A percentile compares a stretch with the other conserved stretches of the same genome.
phyloP scores from a whole-genome alignment of 2,113 vertebrate genomes.

The Tor tambroides region DNA sequence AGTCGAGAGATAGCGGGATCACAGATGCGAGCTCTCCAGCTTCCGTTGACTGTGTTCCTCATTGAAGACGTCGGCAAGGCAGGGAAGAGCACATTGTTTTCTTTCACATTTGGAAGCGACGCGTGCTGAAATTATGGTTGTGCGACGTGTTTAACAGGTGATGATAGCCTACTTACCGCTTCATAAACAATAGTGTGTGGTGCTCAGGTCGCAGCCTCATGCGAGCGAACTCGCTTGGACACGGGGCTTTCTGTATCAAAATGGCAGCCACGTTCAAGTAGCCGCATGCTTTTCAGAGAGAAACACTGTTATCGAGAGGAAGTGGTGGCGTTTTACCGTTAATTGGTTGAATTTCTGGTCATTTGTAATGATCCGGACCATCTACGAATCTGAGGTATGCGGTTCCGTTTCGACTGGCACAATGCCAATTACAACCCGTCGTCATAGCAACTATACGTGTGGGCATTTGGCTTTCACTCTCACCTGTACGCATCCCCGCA shows the following conservation, averaged over 20 bases:
- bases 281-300: conserved; percentile 12
- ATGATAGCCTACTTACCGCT: background rate
- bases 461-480: conserved; percentile 37
- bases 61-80: background rate
- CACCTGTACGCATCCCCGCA: conserved; percentile 25
- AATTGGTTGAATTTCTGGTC: conserved; percentile 6
- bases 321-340: background rate
- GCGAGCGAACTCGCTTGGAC: conserved; percentile 43
- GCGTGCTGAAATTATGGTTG: background rate
- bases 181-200: conserved; percentile 44
- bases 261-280: conserved; percentile 57
- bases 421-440: conserved; percentile 85
- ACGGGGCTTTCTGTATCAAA: conserved; percentile 48
- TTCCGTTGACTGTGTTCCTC: conserved; percentile 33
- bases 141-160: background rate
- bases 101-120: background rate
- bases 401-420: conserved; percentile 68
- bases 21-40: conserved; percentile 32
- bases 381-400: background rate
- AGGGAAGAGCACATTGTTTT: conserved; percentile 7
- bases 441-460: conserved; percentile 85
- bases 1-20: conserved; percentile 16
- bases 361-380: background rate
- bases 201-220: conserved; percentile 19
- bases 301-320: background rate